Evolutionary conservation across 2,113 vertebrate genomes (phyloP), one percentile per base, ranked within the genome.

Genomic region (Saccopteryx bilineata): DNA sequence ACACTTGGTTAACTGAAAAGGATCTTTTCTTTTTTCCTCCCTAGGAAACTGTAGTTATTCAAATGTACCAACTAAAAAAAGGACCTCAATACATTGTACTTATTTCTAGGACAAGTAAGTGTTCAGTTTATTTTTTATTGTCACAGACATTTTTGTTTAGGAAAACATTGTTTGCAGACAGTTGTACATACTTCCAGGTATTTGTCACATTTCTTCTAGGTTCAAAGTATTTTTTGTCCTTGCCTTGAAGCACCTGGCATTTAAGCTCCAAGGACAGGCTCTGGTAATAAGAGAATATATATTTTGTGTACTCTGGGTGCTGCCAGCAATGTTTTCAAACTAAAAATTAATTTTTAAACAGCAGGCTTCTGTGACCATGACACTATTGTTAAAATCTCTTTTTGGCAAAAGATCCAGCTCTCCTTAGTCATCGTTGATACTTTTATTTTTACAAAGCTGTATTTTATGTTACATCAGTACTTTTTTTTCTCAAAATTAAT

Each of bases 291-390:
- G 75, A 82, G 98, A 97, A 96, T 97, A 83, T 96, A 93, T 96
- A 93, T 89, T 98, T 97, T 97, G 92, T 94, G 96, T 89, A 91
- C 88, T 97, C 78, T 82, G 96, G 96, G 97, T 97, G 89, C 93
- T 97, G 94, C 79, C 82, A 96, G 66, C 87, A 97, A 98, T 58
- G 88, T 93, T 96, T 97, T 98, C 79, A 97, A 98, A 98, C 66
- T 96, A 91, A 93, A 97, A 96, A 98, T 98, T 98, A 98, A 98
- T 97, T 98, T 98, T 98, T 98, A 97, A 98, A 97, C 81, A 97
- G 84, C 69, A 95, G 85, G 66, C 60, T 98, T 98, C 95, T 97
- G 91, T 98, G 97, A 97, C 97, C 90, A 96, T 84, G 94, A 74
- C 82, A 94, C 83, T 97, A 65, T 95, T 98, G 86, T 98, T 97